phyloP scores from a whole-genome alignment of 2,888 invertebrate genomes.

The Cepaea hortensis region DNA sequence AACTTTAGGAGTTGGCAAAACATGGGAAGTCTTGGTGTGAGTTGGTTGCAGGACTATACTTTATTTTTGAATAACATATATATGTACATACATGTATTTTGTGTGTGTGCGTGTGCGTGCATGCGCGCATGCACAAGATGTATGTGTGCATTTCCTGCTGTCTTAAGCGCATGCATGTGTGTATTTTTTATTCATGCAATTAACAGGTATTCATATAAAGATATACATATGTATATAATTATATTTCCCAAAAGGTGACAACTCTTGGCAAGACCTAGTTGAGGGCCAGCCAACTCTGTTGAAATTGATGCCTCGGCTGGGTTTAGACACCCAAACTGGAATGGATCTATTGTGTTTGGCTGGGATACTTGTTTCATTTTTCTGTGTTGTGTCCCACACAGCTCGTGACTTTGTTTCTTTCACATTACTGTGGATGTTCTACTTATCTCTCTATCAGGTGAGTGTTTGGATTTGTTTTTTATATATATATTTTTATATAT shows the following conservation, averaged over 20 bases:
- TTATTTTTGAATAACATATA: too few relatives aligned
- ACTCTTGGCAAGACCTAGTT: slow-evolving; percentile 63
- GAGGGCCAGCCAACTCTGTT: slow-evolving; percentile 81
- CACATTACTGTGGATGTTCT: slow-evolving; percentile 83
- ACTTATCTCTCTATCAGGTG: slow-evolving; percentile 84
- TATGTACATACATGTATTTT: too few relatives aligned
- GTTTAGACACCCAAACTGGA: slow-evolving; percentile 82
- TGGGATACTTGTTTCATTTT: slow-evolving; percentile 83
- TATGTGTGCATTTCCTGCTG: too few relatives aligned
- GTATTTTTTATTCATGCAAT: too few relatives aligned
- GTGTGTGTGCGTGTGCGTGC: too few relatives aligned
- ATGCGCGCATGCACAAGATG: too few relatives aligned
- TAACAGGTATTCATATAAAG: too few relatives aligned
- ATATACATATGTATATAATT: too few relatives aligned
- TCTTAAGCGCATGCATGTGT: too few relatives aligned
- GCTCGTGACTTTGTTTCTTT: slow-evolving; percentile 80
- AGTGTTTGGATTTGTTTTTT: not conserved
- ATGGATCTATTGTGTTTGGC: slow-evolving; percentile 83
- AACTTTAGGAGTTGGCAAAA: too few relatives aligned
- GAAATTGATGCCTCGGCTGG: slow-evolving; percentile 83
- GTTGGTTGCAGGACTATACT: too few relatives aligned
- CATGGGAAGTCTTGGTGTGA: too few relatives aligned
- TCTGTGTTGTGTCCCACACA: slow-evolving; percentile 78
- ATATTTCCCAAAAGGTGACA: slow-evolving; percentile 8
- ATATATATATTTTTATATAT: not conserved